These are phyloP conservation scores for Platynereis dumerilii DNA, from an alignment of 2,888 invertebrate genomes.

Conservation along the genomic window DNA sequence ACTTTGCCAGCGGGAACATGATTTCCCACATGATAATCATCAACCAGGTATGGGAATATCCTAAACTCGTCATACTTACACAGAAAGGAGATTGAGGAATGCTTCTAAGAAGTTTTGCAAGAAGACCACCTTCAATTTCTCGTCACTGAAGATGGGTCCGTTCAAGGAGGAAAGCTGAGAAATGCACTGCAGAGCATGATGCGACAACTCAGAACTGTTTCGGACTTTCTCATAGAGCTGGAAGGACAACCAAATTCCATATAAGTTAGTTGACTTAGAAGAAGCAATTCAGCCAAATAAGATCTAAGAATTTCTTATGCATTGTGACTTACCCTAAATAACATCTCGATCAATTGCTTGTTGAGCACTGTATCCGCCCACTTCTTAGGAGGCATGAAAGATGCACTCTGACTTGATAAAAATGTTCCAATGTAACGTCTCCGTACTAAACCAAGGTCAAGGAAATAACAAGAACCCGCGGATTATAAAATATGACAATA, in stretches of 20 bases:
- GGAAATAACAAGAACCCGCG: constrained; percentile 1
- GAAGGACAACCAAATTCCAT: constrained; percentile 25
- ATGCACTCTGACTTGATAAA: constrained; percentile 69
- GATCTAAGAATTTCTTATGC: no score
- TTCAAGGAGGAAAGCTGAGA: constrained; percentile 79
- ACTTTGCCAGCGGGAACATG: no score
- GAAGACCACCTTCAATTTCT: constrained; percentile 68
- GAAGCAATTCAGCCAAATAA: no score
- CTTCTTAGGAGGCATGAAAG: constrained; percentile 70
- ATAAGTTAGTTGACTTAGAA: background rate
- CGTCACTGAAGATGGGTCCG: constrained; percentile 68
- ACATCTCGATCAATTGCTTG: constrained; percentile 76
- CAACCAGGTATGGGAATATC: no score
- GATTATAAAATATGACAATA: no score
- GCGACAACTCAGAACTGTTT: constrained; percentile 75
- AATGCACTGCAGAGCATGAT: constrained; percentile 81
- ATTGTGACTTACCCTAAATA: constrained; percentile 75
- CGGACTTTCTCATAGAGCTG: constrained; percentile 79
- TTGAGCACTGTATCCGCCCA: constrained; percentile 83
- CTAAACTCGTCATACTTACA: no score
- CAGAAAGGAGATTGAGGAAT: constrained; percentile 69
- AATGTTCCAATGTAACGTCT: constrained; percentile 76
- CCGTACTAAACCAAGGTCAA: constrained; percentile 65
- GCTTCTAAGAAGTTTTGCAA: constrained; percentile 70
- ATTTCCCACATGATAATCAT: no score